Evolutionary conservation across 2,113 vertebrate species (phyloP), one percentile per base, ranked within the genome.

Genomic region (Actinemys pallida): DNA sequence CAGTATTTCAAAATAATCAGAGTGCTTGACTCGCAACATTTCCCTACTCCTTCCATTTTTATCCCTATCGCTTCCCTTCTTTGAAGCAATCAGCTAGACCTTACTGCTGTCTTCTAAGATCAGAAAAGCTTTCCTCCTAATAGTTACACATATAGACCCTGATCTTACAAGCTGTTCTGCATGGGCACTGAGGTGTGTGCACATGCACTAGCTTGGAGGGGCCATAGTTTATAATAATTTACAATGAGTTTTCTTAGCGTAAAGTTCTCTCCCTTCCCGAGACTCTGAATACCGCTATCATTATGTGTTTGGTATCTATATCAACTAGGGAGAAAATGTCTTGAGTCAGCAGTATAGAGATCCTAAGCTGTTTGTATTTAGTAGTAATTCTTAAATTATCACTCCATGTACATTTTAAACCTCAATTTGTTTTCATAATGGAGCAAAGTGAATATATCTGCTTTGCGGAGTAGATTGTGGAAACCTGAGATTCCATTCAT

Each of bases 161-260:
- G 82, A 69, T 52, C 45, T 62, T 95, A 81, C 92, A 94, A 83
- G 92, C 90, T 95, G 94, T 94, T 96, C 62, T 50, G 0, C 42
- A 94, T 96, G 94, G 79, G 95, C 94, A 25, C 0, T 0, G 7
- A 53, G 86, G 22, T 80, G 83, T 92, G 81, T 87, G 62, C 84
- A 90, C 90, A 90, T 92, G 75, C 82, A 91, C 47, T 29, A 79
- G 75, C 95, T 93, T 42, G 1, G 53, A 65, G 89, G 93, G 86
- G 90, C 59, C 39, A 54, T 76, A 75, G 49, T 81, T 93, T 84
- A 47, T 87, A 9, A 3, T 86, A 56, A 87, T 25, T 42, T 76
- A 42, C 39, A 13, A 45, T 27, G 7, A 27, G 25, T 42, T 47
- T 78, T 47, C 42, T 47, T 42, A 25, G 10, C 90, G 29, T 78